phyloP scores from a whole-genome alignment of 2,113 vertebrate genomes.

The Rhipidura dahli region DNA sequence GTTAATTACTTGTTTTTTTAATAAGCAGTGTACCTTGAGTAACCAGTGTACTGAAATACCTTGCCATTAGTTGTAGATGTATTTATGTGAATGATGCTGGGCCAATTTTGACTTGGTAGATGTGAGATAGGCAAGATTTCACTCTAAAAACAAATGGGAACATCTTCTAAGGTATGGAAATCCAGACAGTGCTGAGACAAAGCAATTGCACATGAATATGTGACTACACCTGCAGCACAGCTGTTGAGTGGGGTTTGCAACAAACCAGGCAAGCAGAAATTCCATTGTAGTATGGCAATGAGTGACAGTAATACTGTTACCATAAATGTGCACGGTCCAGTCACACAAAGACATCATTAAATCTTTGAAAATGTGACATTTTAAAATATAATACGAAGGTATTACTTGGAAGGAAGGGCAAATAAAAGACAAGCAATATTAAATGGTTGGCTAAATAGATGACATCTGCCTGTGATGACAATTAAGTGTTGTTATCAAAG shows the following conservation, averaged over 20 bases:
- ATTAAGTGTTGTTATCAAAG: not conserved
- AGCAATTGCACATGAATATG: not conserved
- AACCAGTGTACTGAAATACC: not conserved
- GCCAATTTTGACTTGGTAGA: not conserved
- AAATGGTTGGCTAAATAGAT: not conserved
- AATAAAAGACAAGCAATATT: not conserved
- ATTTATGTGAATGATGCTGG: not conserved
- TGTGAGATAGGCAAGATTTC: not conserved
- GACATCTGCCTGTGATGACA: not conserved
- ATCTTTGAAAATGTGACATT: not conserved
- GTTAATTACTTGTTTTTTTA: not conserved
- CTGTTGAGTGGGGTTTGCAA: not conserved
- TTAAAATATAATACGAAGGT: not conserved
- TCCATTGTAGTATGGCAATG: not conserved
- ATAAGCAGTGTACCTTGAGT: not conserved
- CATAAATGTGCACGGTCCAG: not conserved
- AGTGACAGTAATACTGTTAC: not conserved
- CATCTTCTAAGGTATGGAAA: not conserved
- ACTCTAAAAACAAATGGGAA: not conserved
- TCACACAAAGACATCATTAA: not conserved
- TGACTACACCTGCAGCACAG: not conserved
- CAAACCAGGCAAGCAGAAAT: not conserved
- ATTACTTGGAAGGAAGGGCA: not conserved
- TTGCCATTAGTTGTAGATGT: not conserved
- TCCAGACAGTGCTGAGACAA: not conserved